Conservation (phyloP, 2,113 vertebrate species). For the Megalops atlanticus region DNA sequence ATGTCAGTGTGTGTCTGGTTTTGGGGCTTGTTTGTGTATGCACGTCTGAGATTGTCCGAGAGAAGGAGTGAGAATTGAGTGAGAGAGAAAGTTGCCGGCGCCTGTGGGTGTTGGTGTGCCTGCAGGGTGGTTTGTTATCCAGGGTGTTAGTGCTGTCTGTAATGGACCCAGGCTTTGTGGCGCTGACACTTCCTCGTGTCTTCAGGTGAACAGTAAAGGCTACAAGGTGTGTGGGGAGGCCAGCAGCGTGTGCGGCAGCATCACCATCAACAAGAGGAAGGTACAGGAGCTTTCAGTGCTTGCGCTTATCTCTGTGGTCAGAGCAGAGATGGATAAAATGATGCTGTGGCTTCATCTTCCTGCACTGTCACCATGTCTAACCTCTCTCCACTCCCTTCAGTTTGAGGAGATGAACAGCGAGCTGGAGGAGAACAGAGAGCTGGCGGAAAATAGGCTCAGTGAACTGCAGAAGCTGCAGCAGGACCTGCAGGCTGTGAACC, state of each 20-base stretch:
- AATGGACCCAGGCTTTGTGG: background rate
- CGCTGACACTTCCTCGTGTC: background rate
- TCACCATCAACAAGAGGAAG: constrained; percentile 95
- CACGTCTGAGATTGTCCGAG: background rate
- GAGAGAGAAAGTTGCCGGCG: too few species aligned
- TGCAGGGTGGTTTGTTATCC: background rate
- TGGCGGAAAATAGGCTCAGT: constrained; percentile 85
- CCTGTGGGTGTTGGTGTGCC: too few species aligned
- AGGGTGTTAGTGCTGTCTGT: background rate
- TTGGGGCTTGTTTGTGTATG: background rate
- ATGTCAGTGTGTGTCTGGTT: background rate
- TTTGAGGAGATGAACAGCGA: constrained; percentile 98
- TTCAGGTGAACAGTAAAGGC: constrained; percentile 95
- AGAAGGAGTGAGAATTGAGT: too few species aligned
- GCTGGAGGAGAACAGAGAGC: constrained; percentile 90
- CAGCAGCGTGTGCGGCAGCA: constrained; percentile 93
- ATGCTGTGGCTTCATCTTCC: background rate
- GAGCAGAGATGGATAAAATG: too few species aligned
- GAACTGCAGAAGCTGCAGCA: constrained; percentile 90
- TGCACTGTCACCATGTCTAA: background rate
- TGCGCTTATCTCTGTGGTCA: background rate
- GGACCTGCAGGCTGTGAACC: constrained; percentile 84
- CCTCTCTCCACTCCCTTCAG: constrained; percentile 50
- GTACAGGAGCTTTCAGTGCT: constrained; percentile 54
- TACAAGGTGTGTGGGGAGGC: constrained; percentile 95